A percentile compares a stretch with the other conserved stretches of the same genome.
Evolutionary conservation across 2,113 vertebrate species (phyloP).

Genomic region (Microtus pennsylvanicus): DNA sequence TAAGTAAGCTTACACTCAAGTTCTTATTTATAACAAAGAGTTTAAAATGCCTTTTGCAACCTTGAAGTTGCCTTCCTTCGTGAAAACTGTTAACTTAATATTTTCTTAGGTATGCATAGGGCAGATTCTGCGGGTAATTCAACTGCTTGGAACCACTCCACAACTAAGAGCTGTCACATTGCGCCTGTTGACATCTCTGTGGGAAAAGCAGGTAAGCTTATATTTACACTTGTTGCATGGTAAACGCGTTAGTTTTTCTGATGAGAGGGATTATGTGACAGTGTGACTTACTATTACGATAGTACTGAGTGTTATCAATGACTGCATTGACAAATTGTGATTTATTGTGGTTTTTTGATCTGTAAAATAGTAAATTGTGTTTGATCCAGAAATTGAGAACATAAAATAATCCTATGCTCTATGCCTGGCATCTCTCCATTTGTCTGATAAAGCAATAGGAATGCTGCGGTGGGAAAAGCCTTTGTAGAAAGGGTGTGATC

Average conservation of each 20-base stretch:
- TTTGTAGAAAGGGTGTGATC: constrained; percentile 57
- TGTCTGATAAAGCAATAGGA: constrained; percentile 50
- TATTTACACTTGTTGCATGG: neutral
- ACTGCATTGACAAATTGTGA: constrained; percentile 8
- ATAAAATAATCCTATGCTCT: constrained; percentile 44
- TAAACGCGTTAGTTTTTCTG: neutral
- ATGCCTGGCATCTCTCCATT: constrained; percentile 59
- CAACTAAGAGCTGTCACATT: constrained; percentile 91
- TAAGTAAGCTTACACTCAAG: neutral
- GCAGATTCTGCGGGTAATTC: constrained; percentile 92
- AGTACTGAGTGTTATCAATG: neutral
- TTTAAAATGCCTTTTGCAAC: neutral
- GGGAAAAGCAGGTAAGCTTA: constrained; percentile 94
- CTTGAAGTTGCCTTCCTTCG: neutral
- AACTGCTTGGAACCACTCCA: constrained; percentile 89
- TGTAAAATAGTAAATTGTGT: constrained; percentile 12
- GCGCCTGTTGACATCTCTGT: constrained; percentile 93
- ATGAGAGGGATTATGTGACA: neutral
- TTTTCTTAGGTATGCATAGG: constrained; percentile 92
- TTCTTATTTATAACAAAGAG: neutral
- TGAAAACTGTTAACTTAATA: neutral
- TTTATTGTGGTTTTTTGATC: constrained; percentile 15
- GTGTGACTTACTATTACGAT: neutral
- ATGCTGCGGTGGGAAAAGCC: constrained; percentile 42
- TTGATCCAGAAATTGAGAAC: constrained; percentile 39